A percentile compares a stretch with the other conserved stretches of the same genome.
phyloP scores from a whole-genome alignment of 2,888 invertebrate species.

The Drosophila greeni region DNA sequence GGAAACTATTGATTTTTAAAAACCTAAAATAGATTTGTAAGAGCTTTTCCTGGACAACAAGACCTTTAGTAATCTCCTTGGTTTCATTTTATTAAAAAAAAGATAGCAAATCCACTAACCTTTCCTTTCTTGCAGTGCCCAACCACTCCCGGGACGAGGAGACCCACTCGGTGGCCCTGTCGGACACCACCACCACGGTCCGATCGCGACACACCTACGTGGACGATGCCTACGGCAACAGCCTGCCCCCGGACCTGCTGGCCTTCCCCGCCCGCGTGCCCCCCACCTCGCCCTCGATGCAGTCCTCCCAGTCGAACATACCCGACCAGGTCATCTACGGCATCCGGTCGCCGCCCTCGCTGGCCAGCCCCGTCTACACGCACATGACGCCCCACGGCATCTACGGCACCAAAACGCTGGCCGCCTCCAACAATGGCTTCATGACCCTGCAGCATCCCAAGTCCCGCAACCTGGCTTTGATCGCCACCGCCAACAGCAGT shows the following conservation, averaged over 20 bases:
- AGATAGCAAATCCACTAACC: neutral
- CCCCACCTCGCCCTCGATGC: constrained; percentile 86
- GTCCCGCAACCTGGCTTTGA: constrained; percentile 77
- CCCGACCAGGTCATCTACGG: constrained; percentile 79
- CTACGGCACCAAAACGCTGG: constrained; percentile 81
- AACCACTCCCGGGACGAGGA: constrained; percentile 82
- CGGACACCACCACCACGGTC: constrained; percentile 80
- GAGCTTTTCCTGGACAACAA: neutral
- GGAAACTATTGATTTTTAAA: neutral
- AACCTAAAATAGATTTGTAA: neutral
- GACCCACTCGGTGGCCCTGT: constrained; percentile 84
- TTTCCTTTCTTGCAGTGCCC: constrained; percentile 74
- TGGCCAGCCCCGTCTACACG: constrained; percentile 83
- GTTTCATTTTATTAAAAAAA: no score
- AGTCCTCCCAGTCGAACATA: constrained; percentile 87
- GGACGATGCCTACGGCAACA: constrained; percentile 80
- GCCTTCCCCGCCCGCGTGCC: constrained; percentile 86
- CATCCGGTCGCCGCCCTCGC: constrained; percentile 76
- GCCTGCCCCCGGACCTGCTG: constrained; percentile 89
- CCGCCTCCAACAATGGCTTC: constrained; percentile 82
- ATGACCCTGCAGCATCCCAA: constrained; percentile 89
- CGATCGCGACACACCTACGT: constrained; percentile 79
- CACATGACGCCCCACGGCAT: constrained; percentile 79
- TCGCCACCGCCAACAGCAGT: constrained; percentile 75
- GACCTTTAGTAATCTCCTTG: neutral